phyloP scores from a whole-genome alignment of 1,140 invertebrate species.

The Psilanteris sp. region DNA sequence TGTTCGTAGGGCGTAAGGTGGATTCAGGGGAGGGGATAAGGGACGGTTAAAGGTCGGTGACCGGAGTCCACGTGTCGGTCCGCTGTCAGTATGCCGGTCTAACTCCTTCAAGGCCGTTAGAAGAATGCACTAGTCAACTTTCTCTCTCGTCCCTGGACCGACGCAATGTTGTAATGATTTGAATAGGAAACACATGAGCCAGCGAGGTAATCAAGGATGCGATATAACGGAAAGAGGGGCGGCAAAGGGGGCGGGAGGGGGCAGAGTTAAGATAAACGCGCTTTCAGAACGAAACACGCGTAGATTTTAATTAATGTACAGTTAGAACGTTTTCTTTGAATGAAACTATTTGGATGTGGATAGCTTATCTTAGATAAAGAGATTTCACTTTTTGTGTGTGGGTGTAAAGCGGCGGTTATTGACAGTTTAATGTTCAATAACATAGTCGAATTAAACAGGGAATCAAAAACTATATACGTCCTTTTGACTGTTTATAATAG shows the following conservation, averaged over 20 bases:
- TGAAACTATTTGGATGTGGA: not conserved
- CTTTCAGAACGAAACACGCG: slow-evolving; percentile 5
- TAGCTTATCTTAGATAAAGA: not conserved
- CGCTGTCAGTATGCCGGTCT: slow-evolving; percentile 42
- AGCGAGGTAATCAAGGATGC: slow-evolving; percentile 13
- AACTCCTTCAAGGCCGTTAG: slow-evolving; percentile 55
- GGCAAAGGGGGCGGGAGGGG: not conserved
- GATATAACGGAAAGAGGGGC: slow-evolving; percentile 10
- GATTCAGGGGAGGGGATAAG: slow-evolving; percentile 21
- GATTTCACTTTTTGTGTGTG: slow-evolving; percentile 5
- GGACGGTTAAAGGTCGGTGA: slow-evolving; percentile 44
- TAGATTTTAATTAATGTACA: slow-evolving; percentile 16
- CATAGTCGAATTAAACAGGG: no score
- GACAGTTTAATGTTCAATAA: not conserved
- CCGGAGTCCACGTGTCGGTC: slow-evolving; percentile 39
- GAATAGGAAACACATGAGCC: slow-evolving; percentile 18
- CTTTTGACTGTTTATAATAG: no score
- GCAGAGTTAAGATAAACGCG: not conserved
- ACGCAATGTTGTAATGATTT: slow-evolving; percentile 11
- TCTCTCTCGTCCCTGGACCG: slow-evolving; percentile 25
- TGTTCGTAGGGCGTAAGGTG: slow-evolving; percentile 38
- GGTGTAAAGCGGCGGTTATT: not conserved
- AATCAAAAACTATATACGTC: no score
- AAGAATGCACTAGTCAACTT: slow-evolving; percentile 47
- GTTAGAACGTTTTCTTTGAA: slow-evolving; percentile 1